phyloP scores from a whole-genome alignment of 2,797 vertebrate species.

The Lophius americanus region DNA sequence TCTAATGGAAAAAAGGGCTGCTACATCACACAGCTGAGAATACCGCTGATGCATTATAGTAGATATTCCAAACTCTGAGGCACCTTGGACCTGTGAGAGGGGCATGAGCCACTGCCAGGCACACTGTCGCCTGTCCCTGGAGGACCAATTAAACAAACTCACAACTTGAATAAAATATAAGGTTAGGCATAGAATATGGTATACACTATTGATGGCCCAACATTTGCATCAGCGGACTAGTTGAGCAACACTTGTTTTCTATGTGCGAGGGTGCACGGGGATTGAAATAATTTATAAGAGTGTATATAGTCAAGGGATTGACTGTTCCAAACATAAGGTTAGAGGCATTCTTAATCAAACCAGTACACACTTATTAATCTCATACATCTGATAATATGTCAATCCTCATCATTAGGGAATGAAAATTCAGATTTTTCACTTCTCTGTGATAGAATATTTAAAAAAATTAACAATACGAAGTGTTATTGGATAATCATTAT shows the following conservation, averaged over 20 bases:
- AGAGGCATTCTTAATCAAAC: not conserved
- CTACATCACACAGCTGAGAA: constrained; percentile 50
- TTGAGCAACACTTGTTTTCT: constrained; percentile 20
- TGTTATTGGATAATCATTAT: not conserved
- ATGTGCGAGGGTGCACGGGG: constrained; percentile 6
- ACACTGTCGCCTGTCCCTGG: constrained; percentile 56
- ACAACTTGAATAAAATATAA: constrained; percentile 59
- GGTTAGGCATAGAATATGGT: constrained; percentile 27
- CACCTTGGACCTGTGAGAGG: constrained; percentile 56
- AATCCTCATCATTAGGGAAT: not conserved
- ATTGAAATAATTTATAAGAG: not conserved
- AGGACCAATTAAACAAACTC: constrained; percentile 71
- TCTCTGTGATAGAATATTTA: not conserved
- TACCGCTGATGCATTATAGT: constrained; percentile 56
- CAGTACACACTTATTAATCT: not conserved
- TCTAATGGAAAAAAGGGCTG: constrained; percentile 30
- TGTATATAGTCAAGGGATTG: constrained; percentile 19
- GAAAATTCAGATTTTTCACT: not conserved
- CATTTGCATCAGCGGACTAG: constrained; percentile 36
- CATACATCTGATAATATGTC: not conserved
- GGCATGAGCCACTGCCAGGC: constrained; percentile 50
- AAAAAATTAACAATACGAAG: constrained; percentile 1
- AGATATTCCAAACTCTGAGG: constrained; percentile 35
- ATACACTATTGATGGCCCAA: constrained; percentile 33
- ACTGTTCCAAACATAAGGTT: not conserved